Percentiles rank a stretch among this genome's conserved stretches.
These are phyloP conservation scores for Drosophila bocki DNA, from an alignment of 1,140 invertebrate species.

Conservation along the genomic window DNA sequence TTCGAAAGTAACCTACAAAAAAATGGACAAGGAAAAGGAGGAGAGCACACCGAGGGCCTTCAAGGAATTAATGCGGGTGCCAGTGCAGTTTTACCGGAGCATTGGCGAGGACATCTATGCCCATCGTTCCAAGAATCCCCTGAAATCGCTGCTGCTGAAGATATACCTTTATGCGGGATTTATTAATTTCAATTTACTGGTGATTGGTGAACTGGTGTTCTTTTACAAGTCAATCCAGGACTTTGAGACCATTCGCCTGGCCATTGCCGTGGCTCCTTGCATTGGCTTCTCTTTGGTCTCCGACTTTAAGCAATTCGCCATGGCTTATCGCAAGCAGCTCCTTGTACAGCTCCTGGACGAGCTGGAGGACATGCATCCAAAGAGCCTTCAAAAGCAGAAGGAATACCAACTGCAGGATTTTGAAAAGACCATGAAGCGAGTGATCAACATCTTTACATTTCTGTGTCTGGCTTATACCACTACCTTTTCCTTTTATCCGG, in stretches of 20 bases:
- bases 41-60: conserved; percentile 41
- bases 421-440: conserved; percentile 66
- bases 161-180: conserved; percentile 70
- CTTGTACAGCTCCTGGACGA: conserved; percentile 59
- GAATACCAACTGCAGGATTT: conserved; percentile 53
- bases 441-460: conserved; percentile 69
- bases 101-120: conserved; percentile 79
- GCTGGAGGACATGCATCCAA: conserved; percentile 75
- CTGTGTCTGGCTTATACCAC: conserved; percentile 73
- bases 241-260: conserved; percentile 64
- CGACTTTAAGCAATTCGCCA: conserved; percentile 71
- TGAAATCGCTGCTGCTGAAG: conserved; percentile 48
- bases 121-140: conserved; percentile 57
- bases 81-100: conserved; percentile 66
- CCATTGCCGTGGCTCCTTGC: conserved; percentile 78
- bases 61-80: conserved; percentile 65
- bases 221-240: conserved; percentile 68
- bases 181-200: conserved; percentile 72
- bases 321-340: conserved; percentile 43
- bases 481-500: conserved; percentile 72
- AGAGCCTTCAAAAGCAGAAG: conserved; percentile 38
- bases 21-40: conserved; percentile 28
- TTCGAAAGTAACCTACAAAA: neutral
- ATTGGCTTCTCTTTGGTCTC: conserved; percentile 78
- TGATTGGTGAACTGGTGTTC: conserved; percentile 67